Percentiles rank a stretch among this genome's conserved stretches.
Evolutionary conservation across 2,113 vertebrate species (phyloP).

Genomic region (Entomyzon cyanotis): DNA sequence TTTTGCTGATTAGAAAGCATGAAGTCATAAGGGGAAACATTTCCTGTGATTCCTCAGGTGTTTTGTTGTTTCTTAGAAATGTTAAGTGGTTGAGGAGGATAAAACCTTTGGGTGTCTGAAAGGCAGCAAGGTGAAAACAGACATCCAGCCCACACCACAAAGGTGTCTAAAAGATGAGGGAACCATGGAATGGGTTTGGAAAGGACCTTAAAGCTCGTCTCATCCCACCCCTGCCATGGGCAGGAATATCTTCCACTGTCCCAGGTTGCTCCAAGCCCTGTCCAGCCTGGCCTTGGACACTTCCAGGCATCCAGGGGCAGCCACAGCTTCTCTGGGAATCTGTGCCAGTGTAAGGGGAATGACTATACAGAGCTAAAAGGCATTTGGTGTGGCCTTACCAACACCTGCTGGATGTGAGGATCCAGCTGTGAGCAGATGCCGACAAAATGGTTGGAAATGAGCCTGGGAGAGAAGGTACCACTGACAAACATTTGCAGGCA

Average conservation of each 20-base stretch:
- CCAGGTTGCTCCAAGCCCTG: accelerated
- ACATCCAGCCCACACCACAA: neutral
- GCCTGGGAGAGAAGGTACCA: neutral
- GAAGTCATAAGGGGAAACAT: neutral
- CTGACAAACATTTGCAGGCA: neutral
- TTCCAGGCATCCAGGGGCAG: neutral
- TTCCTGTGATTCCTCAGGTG: neutral
- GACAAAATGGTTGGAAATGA: neutral
- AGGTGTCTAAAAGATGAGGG: neutral
- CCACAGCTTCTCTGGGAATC: neutral
- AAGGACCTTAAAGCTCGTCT: neutral
- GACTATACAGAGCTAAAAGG: neutral
- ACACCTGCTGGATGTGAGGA: neutral
- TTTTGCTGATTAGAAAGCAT: neutral
- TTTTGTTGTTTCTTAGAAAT: neutral
- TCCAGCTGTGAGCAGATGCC: neutral
- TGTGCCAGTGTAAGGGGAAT: neutral
- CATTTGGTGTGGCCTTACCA: neutral
- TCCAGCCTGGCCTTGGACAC: neutral
- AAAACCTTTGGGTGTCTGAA: neutral
- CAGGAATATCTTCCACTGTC: neutral
- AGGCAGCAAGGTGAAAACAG: neutral
- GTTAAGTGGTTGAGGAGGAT: neutral
- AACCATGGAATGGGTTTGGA: neutral
- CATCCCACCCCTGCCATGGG: neutral